phyloP scores from a whole-genome alignment of 92 coral and sea anemone species.

The Epizoanthus rinbou region DNA sequence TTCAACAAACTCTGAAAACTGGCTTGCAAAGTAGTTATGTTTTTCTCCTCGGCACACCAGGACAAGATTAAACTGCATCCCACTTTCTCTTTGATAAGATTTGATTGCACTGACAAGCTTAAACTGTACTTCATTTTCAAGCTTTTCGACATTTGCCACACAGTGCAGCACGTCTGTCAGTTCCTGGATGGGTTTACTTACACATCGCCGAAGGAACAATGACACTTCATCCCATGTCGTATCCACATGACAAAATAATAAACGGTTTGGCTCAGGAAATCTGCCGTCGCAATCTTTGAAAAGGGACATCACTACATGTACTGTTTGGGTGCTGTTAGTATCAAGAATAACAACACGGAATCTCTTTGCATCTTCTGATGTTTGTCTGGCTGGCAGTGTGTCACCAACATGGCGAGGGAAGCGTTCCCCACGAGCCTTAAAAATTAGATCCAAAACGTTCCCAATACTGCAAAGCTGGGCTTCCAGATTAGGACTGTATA shows the following conservation, averaged over 20 bases:
- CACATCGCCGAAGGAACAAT: conserved; percentile 46
- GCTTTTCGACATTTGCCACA: conserved; percentile 55
- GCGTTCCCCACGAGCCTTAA: conserved; percentile 28
- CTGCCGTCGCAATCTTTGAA: conserved; percentile 39
- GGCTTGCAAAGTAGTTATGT: conserved; percentile 1
- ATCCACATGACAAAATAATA: conserved; percentile 41
- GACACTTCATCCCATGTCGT: conserved; percentile 55
- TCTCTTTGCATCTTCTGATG: conserved; percentile 13
- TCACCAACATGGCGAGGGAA: background rate
- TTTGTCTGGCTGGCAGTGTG: background rate
- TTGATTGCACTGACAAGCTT: conserved; percentile 41
- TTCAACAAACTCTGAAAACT: conserved; percentile 9
- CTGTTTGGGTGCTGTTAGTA: conserved; percentile 38
- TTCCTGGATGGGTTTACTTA: background rate
- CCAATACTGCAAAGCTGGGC: conserved; percentile 30
- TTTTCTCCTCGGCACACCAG: conserved; percentile 5
- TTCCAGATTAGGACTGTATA: background rate
- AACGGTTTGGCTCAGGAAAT: conserved; percentile 50
- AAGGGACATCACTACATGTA: conserved; percentile 36
- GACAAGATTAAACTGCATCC: background rate
- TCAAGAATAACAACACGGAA: conserved; percentile 48
- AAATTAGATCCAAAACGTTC: conserved; percentile 34
- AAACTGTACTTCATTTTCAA: conserved; percentile 51
- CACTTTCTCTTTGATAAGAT: background rate
- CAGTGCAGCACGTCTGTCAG: conserved; percentile 35